These are phyloP conservation scores for Tupaia tana DNA, from an alignment of 2,113 vertebrate species.

Conservation along the genomic window DNA sequence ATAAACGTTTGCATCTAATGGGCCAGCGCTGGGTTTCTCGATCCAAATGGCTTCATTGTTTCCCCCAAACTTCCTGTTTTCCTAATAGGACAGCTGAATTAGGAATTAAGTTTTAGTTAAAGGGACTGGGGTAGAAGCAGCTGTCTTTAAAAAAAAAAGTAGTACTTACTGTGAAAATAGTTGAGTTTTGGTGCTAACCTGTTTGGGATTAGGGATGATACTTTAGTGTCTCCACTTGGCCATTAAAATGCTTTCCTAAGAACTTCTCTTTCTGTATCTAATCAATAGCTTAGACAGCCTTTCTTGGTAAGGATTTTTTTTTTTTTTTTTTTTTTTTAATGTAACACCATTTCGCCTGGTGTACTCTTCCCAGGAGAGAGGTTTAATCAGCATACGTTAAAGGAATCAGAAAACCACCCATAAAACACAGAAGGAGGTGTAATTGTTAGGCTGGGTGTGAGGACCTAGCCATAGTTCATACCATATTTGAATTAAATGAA, in stretches of 20 bases:
- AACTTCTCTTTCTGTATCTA: not conserved
- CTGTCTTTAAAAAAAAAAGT: not conserved
- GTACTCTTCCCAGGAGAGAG: not conserved
- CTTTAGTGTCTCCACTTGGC: not conserved
- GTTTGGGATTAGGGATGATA: not conserved
- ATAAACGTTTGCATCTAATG: not conserved
- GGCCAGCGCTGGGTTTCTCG: not conserved
- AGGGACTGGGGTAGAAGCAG: not conserved
- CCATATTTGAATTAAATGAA: not conserved
- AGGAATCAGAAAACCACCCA: not conserved
- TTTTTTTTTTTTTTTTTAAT: not conserved
- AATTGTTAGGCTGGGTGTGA: not conserved
- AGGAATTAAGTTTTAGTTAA: not conserved
- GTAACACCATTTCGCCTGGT: not conserved
- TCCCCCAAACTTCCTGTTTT: not conserved
- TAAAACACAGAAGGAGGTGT: not conserved
- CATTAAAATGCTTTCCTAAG: constrained; percentile 1
- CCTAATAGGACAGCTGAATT: not conserved
- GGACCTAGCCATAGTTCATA: not conserved
- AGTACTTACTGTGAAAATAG: not conserved
- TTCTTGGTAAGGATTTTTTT: not conserved
- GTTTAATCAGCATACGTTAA: not conserved
- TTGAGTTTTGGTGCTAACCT: not conserved
- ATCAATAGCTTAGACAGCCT: not conserved
- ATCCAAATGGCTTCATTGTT: not conserved